Percentiles rank a stretch among this genome's conserved stretches.
These are phyloP conservation scores for Branchinecta lynchi DNA, from an alignment of 1,140 invertebrate species.

Conservation along the genomic window DNA sequence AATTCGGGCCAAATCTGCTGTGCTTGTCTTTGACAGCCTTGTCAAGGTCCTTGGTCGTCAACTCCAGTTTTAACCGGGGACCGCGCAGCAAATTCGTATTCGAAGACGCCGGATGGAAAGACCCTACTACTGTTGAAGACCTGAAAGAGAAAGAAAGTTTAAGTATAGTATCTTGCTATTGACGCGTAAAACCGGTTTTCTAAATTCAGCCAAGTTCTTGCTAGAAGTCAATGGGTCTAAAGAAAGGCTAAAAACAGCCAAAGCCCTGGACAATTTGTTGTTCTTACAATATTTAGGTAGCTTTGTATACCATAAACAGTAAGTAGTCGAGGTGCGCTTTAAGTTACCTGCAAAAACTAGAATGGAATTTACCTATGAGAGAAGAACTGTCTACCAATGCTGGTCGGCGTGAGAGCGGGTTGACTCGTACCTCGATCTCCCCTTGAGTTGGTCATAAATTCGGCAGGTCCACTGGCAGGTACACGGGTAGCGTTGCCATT, in stretches of 20 bases:
- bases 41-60: not conserved
- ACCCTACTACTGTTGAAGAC: not conserved
- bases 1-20: conserved; percentile 1
- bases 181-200: too few relatives aligned
- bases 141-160: too few relatives aligned
- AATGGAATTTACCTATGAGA: too few relatives aligned
- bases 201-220: too few relatives aligned
- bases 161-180: too few relatives aligned
- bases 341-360: too few relatives aligned
- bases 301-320: too few relatives aligned
- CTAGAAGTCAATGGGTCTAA: too few relatives aligned
- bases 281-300: too few relatives aligned
- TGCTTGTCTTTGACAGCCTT: not conserved
- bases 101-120: not conserved
- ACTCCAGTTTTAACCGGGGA: conserved; percentile 1
- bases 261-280: too few relatives aligned
- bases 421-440: not conserved
- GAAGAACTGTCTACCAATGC: not conserved
- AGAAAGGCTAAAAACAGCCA: too few relatives aligned
- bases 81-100: not conserved
- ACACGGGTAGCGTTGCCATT: not conserved
- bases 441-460: not conserved
- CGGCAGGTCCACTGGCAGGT: not conserved
- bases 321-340: too few relatives aligned
- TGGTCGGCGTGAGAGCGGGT: not conserved